These are phyloP conservation scores for Aphidius ervi DNA, from an alignment of 1,140 invertebrate genomes.

Conservation along the genomic window DNA sequence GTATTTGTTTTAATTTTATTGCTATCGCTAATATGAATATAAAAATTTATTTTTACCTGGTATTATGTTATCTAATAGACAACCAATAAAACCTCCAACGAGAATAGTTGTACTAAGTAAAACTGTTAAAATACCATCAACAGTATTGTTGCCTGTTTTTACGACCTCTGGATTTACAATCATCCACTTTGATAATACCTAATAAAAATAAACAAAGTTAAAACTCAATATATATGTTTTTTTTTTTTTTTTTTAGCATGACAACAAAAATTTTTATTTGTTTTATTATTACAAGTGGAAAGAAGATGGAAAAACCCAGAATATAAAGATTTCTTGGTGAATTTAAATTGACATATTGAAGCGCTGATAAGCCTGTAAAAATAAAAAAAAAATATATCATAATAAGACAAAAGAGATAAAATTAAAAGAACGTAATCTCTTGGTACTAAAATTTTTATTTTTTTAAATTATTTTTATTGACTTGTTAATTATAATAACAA, in stretches of 20 bases:
- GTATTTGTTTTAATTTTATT: not conserved
- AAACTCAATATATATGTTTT: constrained; percentile 6
- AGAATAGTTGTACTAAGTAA: constrained; percentile 81
- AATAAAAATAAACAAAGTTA: too few species aligned
- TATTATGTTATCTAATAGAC: constrained; percentile 78
- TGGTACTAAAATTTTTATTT: too few species aligned
- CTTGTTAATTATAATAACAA: too few species aligned
- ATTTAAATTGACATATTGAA: constrained; percentile 79
- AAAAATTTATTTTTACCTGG: constrained; percentile 60
- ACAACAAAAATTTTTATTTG: not conserved
- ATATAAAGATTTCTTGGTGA: constrained; percentile 82
- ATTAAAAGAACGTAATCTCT: too few species aligned
- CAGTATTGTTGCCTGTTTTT: constrained; percentile 63
- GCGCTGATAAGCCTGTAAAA: constrained; percentile 66
- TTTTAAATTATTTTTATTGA: too few species aligned
- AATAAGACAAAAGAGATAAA: too few species aligned
- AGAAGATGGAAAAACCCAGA: constrained; percentile 83
- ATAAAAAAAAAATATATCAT: constrained; percentile 5
- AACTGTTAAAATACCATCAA: constrained; percentile 73
- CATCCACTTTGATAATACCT: constrained; percentile 75
- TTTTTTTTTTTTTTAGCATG: constrained; percentile 4
- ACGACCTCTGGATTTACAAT: constrained; percentile 62
- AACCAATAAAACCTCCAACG: constrained; percentile 75
- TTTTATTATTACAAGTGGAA: constrained; percentile 61
- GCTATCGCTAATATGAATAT: not conserved